Evolutionary conservation across 2,113 vertebrate genomes (phyloP).

Genomic region (Dolichotis patagonum): DNA sequence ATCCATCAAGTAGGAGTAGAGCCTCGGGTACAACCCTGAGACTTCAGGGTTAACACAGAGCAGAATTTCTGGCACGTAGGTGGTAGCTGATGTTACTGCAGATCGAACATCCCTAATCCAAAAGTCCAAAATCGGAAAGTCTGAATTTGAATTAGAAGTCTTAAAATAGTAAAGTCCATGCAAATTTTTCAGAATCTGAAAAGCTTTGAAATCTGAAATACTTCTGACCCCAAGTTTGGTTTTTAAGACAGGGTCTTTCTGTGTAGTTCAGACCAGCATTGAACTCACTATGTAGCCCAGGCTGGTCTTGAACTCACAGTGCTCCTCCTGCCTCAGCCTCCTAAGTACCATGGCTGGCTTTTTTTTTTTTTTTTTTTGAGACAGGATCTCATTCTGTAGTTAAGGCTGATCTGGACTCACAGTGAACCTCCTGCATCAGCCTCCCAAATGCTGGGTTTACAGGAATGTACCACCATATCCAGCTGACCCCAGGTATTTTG

Average conservation of each 20-base stretch:
- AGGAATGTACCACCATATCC: neutral
- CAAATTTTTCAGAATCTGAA: neutral
- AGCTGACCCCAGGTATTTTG: neutral
- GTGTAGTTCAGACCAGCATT: neutral
- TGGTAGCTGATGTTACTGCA: neutral
- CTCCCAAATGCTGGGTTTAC: neutral
- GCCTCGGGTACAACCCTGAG: neutral
- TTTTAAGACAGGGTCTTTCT: neutral
- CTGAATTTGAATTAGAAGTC: neutral
- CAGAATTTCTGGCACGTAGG: neutral
- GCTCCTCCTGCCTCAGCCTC: too few relatives aligned
- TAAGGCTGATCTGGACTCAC: neutral
- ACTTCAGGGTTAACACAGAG: neutral
- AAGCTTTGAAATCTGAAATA: neutral
- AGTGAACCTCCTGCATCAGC: neutral
- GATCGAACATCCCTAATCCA: neutral
- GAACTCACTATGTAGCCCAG: too few relatives aligned
- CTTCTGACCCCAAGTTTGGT: neutral
- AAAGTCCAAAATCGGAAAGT: neutral
- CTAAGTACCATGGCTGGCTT: too few relatives aligned
- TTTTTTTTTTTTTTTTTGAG: too few relatives aligned
- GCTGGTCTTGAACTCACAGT: too few relatives aligned
- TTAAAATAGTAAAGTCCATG: neutral
- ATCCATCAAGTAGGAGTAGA: neutral
- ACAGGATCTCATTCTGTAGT: neutral